Evolutionary conservation across 1,140 invertebrate genomes (phyloP).

Genomic region (Camponotus floridanus): DNA sequence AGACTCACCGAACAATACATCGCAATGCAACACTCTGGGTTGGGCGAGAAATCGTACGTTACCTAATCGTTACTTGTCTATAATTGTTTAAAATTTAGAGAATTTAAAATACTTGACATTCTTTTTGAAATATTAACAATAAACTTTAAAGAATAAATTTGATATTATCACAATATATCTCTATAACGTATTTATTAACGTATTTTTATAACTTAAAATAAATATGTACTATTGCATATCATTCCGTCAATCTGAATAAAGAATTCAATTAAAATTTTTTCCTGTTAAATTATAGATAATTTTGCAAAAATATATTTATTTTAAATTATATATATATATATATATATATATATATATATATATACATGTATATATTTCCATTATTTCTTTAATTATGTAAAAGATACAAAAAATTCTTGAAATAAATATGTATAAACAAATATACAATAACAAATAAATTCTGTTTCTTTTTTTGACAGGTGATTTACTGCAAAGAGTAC

Average conservation of each 20-base stretch:
- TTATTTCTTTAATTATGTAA: not conserved
- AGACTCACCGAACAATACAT: slow-evolving; percentile 77
- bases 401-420: not conserved
- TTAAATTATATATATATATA: not conserved
- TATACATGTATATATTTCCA: not conserved
- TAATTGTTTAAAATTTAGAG: not conserved
- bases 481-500: slow-evolving; percentile 92
- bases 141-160: not conserved
- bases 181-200: not conserved
- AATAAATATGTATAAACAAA: not conserved
- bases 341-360: no score
- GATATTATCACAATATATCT: not conserved
- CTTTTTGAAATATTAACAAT: not conserved
- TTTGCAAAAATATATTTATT: slow-evolving; percentile 8
- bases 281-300: not conserved
- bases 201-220: not conserved
- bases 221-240: not conserved
- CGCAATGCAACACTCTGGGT: slow-evolving; percentile 93
- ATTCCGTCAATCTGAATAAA: not conserved
- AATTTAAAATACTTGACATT: not conserved
- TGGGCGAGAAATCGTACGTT: slow-evolving; percentile 91
- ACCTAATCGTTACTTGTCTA: not conserved
- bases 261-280: not conserved
- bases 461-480: slow-evolving; percentile 75
- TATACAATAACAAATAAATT: no score